phyloP scores from a whole-genome alignment of 2,797 vertebrate genomes.

The Sebastes nivosus region DNA sequence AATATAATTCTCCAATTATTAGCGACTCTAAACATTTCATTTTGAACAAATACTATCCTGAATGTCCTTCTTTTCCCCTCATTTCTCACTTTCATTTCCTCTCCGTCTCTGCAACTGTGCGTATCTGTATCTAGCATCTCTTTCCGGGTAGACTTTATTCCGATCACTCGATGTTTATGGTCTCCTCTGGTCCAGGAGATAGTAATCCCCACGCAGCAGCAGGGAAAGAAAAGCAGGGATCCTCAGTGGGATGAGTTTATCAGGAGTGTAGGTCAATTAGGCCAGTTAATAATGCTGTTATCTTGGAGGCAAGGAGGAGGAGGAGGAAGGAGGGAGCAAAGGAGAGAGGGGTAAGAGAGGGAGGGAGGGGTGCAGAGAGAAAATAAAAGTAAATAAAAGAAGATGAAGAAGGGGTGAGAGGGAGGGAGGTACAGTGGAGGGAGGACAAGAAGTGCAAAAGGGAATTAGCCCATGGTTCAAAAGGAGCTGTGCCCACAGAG shows the following conservation, averaged over 20 bases:
- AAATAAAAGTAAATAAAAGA: conserved; percentile 67
- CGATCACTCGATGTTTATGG: conserved; percentile 58
- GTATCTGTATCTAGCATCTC: conserved; percentile 47
- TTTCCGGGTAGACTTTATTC: conserved; percentile 50
- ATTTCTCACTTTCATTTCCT: conserved; percentile 1
- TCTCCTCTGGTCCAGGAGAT: conserved; percentile 64
- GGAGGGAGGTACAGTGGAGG: conserved; percentile 19
- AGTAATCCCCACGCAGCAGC: conserved; percentile 61
- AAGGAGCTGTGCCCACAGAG: conserved; percentile 69
- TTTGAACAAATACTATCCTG: conserved; percentile 25
- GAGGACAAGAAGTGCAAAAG: conserved; percentile 53
- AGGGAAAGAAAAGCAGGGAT: conserved; percentile 61
- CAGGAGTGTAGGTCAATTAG: conserved; percentile 77
- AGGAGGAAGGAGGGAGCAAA: neutral
- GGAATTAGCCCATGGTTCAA: conserved; percentile 70
- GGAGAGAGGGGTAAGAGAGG: conserved; percentile 3
- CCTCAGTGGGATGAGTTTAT: conserved; percentile 73
- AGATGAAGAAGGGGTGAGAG: conserved; percentile 19
- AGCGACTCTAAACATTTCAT: conserved; percentile 66
- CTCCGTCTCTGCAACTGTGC: neutral
- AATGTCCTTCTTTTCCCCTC: conserved; percentile 2
- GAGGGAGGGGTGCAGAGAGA: conserved; percentile 27
- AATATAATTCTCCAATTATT: conserved; percentile 79
- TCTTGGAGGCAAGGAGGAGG: conserved; percentile 60
- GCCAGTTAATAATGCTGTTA: conserved; percentile 81